Percentiles rank a stretch among this genome's conserved stretches.
phyloP scores from a whole-genome alignment of 2,113 vertebrate genomes.

The Vombatus ursinus region DNA sequence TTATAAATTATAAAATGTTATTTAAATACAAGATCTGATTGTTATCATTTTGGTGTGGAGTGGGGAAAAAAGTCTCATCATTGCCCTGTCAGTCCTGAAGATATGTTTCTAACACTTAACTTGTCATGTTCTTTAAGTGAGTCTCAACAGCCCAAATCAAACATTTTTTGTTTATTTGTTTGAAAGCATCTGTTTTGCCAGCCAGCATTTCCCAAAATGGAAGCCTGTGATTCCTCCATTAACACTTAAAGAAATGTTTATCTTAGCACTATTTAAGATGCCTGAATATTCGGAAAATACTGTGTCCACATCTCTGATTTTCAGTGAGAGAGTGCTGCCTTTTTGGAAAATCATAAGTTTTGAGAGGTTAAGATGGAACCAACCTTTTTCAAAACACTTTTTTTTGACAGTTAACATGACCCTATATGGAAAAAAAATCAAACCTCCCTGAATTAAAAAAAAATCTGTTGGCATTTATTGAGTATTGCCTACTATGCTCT shows the following conservation, averaged over 20 bases:
- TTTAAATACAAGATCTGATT: neutral
- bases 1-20: neutral
- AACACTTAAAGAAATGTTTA: neutral
- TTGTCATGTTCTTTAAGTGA: neutral
- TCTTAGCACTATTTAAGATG: neutral
- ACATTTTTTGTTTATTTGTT: neutral
- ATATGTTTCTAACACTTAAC: neutral
- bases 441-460: neutral
- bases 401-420: neutral
- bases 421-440: neutral
- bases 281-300: neutral
- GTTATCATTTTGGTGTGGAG: neutral
- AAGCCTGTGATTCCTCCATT: neutral
- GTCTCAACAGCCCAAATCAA: neutral
- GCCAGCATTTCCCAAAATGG: neutral
- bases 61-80: neutral
- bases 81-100: fast-evolving
- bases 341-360: neutral
- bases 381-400: neutral
- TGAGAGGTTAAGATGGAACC: neutral
- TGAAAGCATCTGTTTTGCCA: too few species aligned
- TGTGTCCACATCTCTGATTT: neutral
- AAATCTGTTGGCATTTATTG: neutral
- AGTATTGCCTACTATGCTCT: neutral
- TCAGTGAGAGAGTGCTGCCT: neutral